Conservation (phyloP, 2,888 invertebrate genomes). For the Campopleginae sp. region DNA sequence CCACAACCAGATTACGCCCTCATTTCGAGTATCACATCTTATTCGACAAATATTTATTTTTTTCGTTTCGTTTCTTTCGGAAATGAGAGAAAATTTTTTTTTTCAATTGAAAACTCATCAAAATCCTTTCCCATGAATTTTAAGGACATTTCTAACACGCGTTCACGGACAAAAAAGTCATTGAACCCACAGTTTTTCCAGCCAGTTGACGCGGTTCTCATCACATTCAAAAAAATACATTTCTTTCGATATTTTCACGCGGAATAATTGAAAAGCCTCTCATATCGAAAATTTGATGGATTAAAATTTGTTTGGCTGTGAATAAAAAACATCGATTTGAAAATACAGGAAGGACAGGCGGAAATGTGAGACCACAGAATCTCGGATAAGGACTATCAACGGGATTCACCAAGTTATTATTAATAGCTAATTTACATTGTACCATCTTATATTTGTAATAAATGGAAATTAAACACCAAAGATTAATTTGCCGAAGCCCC, state of each 20-base stretch:
- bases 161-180: background rate
- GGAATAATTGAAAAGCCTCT: too few species aligned
- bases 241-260: too few species aligned
- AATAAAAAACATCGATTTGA: background rate
- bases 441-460: conserved; percentile 82
- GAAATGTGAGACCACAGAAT: conserved; percentile 45
- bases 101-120: conserved; percentile 15
- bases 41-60: conserved; percentile 37
- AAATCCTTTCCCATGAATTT: conserved; percentile 54
- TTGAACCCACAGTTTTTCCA: background rate
- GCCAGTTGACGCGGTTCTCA: background rate
- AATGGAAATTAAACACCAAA: conserved; percentile 71
- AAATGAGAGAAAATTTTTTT: conserved; percentile 21
- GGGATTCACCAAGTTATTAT: conserved; percentile 66
- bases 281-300: background rate
- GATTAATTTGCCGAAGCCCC: conserved; percentile 8
- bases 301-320: background rate
- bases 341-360: background rate
- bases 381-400: conserved; percentile 43
- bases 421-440: conserved; percentile 78
- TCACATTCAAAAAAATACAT: background rate
- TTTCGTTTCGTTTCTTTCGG: conserved; percentile 28
- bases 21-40: conserved; percentile 69
- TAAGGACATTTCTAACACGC: background rate
- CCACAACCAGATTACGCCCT: conserved; percentile 52